phyloP scores from a whole-genome alignment of 64 coral and sea anemone species.

The Catalaphyllia jardinei region DNA sequence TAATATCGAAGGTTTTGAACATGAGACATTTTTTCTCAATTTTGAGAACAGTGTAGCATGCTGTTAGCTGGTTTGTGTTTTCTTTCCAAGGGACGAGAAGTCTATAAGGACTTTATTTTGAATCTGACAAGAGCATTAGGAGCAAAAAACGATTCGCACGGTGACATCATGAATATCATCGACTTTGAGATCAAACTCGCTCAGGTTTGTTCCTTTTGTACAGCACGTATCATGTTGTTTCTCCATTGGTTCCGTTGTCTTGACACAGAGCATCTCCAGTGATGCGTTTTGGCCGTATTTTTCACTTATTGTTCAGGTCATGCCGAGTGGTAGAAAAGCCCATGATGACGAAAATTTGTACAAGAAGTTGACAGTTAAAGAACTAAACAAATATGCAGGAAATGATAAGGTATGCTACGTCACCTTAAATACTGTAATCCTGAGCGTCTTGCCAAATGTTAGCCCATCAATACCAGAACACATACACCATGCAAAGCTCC shows the following conservation, averaged over 20 bases:
- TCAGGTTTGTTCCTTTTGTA: slow-evolving; percentile 19
- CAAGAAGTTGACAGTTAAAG: slow-evolving; percentile 20
- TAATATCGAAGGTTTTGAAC: too few species aligned
- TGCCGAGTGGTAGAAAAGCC: neutral
- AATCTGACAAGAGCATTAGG: slow-evolving; percentile 46
- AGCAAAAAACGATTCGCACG: slow-evolving; percentile 26
- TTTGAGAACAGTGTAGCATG: too few species aligned
- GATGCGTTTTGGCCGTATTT: neutral
- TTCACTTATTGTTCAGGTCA: neutral
- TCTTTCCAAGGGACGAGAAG: slow-evolving; percentile 35
- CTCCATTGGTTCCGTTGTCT: neutral
- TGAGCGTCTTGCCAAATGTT: slow-evolving; percentile 5
- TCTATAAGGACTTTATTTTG: slow-evolving; percentile 34
- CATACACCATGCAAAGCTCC: too few species aligned
- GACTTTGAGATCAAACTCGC: slow-evolving; percentile 53
- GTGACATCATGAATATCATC: slow-evolving; percentile 39
- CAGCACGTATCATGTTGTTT: neutral
- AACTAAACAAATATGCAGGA: slow-evolving; percentile 11
- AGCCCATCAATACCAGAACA: too few species aligned
- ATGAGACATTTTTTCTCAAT: too few species aligned
- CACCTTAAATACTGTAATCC: too few species aligned
- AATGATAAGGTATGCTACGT: neutral
- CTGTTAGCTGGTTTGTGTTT: neutral
- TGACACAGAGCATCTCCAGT: neutral
- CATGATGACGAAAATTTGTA: slow-evolving; percentile 35